Percentiles rank a stretch among this genome's conserved stretches.
Evolutionary conservation across 2,797 vertebrate genomes (phyloP).

Genomic region (Danio albolineatus): DNA sequence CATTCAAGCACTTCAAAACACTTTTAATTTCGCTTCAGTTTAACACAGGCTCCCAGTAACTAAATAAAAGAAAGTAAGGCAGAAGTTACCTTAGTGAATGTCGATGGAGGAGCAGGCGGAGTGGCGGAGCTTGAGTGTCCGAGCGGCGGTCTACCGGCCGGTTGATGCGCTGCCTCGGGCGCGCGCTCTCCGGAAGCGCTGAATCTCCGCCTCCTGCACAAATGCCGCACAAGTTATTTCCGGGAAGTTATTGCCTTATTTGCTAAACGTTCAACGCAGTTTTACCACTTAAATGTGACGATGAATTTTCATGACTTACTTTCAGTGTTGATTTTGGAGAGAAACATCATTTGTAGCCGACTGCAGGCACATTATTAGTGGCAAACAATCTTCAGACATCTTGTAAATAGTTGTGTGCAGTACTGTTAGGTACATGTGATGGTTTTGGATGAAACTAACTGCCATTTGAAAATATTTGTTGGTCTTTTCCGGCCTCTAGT

Average conservation of each 20-base stretch:
- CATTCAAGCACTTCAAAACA: too few species aligned
- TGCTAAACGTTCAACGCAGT: not conserved
- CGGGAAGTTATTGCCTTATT: conserved; percentile 9
- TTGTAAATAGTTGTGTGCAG: not conserved
- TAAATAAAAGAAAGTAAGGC: too few species aligned
- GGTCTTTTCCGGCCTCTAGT: conserved; percentile 17
- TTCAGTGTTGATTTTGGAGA: not conserved
- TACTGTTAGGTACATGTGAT: not conserved
- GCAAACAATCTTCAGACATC: not conserved
- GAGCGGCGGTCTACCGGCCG: too few species aligned
- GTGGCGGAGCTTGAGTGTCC: too few species aligned
- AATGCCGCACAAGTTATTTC: not conserved
- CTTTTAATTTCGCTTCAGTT: too few species aligned
- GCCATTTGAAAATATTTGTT: not conserved
- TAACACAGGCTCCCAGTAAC: too few species aligned
- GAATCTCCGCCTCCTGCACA: conserved; percentile 31
- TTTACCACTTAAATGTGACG: not conserved
- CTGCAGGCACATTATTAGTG: too few species aligned
- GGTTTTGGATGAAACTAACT: not conserved
- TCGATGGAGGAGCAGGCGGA: too few species aligned
- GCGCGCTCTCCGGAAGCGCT: conserved; percentile 56
- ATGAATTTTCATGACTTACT: not conserved
- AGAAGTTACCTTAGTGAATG: too few species aligned
- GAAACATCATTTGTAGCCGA: not conserved
- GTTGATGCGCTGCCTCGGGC: not conserved